Evolutionary conservation across 2,113 vertebrate species (phyloP).

Genomic region (Trogon melanurus): DNA sequence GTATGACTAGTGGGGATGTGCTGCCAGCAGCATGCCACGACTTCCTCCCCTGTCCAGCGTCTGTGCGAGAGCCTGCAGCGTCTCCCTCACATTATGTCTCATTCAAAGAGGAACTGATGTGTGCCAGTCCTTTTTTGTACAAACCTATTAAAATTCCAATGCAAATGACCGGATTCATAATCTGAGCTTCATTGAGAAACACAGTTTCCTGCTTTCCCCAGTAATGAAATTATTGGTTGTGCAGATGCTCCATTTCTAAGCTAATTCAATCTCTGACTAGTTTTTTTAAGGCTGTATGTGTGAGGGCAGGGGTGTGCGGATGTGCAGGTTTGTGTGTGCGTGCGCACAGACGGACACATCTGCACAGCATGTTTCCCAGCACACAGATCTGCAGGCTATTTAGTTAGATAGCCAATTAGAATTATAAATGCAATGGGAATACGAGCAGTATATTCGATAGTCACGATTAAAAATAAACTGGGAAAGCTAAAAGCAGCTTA

Average conservation of each 20-base stretch:
- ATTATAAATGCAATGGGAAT: constrained; percentile 55
- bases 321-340: constrained; percentile 1
- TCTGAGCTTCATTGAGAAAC: constrained; percentile 69
- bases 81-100: neutral
- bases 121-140: constrained; percentile 51
- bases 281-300: neutral
- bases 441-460: neutral
- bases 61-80: neutral
- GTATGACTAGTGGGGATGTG: neutral
- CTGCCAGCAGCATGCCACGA: neutral
- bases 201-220: constrained; percentile 64
- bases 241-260: constrained; percentile 68
- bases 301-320: constrained; percentile 10
- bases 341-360: neutral
- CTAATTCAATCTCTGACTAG: constrained; percentile 43
- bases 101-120: constrained; percentile 39
- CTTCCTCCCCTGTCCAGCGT: neutral
- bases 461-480: constrained; percentile 54
- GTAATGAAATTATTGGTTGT: constrained; percentile 66
- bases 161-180: constrained; percentile 69
- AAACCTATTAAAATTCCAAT: constrained; percentile 69
- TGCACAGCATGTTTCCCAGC: constrained; percentile 8
- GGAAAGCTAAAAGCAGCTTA: constrained; percentile 63
- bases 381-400: neutral
- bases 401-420: constrained; percentile 56